These are phyloP conservation scores for Erpornis zantholeuca DNA, from an alignment of 2,113 vertebrate species.

Conservation along the genomic window DNA sequence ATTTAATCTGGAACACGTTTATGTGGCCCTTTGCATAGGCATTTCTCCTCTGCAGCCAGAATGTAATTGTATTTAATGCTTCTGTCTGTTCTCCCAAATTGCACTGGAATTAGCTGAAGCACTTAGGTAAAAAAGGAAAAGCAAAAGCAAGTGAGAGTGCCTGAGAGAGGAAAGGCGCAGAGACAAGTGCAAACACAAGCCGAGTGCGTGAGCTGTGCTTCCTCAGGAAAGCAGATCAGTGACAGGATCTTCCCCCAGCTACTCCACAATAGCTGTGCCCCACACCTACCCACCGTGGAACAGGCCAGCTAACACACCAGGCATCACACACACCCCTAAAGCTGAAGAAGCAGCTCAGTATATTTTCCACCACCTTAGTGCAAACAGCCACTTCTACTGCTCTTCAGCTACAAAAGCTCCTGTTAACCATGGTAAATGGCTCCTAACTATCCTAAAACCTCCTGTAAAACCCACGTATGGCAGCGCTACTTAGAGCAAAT, in stretches of 20 bases:
- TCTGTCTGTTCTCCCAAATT: not conserved
- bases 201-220: accelerated
- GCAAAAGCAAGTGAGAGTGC: not conserved
- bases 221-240: not conserved
- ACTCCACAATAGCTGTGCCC: not conserved
- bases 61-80: not conserved
- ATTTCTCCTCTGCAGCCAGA: not conserved
- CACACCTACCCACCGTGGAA: not conserved
- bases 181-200: not conserved
- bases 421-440: not conserved
- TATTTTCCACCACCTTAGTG: not conserved
- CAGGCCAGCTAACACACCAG: not conserved
- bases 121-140: not conserved
- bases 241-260: not conserved
- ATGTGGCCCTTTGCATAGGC: not conserved
- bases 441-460: not conserved
- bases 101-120: not conserved
- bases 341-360: not conserved
- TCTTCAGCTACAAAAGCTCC: not conserved
- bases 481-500: not conserved
- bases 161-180: not conserved
- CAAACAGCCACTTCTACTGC: not conserved
- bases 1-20: not conserved
- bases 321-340: not conserved
- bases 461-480: not conserved